Conservation (phyloP, 2,113 vertebrate genomes). For the Anolis carolinensis region DNA sequence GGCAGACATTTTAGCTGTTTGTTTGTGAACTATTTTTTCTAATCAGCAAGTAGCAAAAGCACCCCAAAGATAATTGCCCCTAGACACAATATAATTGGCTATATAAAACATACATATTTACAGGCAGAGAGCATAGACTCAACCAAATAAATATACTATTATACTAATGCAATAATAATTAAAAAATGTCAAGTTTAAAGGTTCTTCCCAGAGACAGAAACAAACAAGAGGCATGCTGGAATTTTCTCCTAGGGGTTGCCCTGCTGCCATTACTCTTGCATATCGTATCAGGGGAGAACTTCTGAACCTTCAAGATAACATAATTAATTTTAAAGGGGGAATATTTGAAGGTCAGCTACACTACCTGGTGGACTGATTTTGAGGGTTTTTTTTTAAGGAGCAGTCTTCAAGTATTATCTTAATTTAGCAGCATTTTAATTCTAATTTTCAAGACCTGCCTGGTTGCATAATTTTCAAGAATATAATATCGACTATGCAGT, state of each 20-base stretch:
- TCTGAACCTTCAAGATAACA: slow-evolving; percentile 67
- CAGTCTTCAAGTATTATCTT: slow-evolving; percentile 51
- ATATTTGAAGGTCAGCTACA: slow-evolving; percentile 58
- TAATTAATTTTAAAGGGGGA: slow-evolving; percentile 67
- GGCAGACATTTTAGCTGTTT: slow-evolving; percentile 36
- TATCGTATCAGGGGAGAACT: slow-evolving; percentile 50
- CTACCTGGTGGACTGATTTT: slow-evolving; percentile 33
- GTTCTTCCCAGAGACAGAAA: slow-evolving; percentile 55
- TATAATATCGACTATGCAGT: background rate
- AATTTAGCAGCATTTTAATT: background rate
- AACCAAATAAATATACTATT: slow-evolving; percentile 25
- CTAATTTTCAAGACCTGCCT: slow-evolving; percentile 41
- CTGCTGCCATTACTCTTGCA: slow-evolving; percentile 54
- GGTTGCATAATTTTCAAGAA: background rate
- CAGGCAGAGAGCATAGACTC: slow-evolving; percentile 26
- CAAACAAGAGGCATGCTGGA: slow-evolving; percentile 54
- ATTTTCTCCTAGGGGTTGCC: slow-evolving; percentile 60
- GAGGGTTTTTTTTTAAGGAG: slow-evolving; percentile 31
- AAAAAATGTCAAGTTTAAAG: slow-evolving; percentile 57
- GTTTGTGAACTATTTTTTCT: slow-evolving; percentile 49
- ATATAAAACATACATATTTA: slow-evolving; percentile 47
- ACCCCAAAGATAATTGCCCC: slow-evolving; percentile 52
- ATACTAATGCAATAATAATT: slow-evolving; percentile 47
- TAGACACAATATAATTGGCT: slow-evolving; percentile 56
- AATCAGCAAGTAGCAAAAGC: slow-evolving; percentile 53